Conservation (phyloP, 2,113 vertebrate species). For the Microcebus griseorufus region DNA sequence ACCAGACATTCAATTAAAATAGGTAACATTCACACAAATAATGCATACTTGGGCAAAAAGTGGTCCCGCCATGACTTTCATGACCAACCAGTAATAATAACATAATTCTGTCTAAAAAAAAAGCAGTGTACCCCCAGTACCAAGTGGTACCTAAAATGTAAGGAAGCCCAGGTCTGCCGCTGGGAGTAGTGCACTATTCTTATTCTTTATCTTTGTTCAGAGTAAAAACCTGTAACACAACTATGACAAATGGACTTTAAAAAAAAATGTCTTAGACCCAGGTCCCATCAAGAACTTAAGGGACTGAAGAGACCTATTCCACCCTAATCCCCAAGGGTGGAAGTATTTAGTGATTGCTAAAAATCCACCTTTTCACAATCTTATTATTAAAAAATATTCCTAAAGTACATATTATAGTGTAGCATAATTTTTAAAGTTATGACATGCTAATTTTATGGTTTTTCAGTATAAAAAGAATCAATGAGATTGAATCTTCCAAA, state of each 20-base stretch:
- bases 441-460: background rate
- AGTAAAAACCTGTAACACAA: background rate
- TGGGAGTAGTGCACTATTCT: background rate
- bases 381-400: background rate
- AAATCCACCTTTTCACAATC: background rate
- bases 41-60: background rate
- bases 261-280: background rate
- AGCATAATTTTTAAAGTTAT: background rate
- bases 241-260: background rate
- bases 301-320: background rate
- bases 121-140: background rate
- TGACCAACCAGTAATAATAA: background rate
- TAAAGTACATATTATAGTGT: background rate
- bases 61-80: background rate
- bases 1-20: constrained; percentile 7
- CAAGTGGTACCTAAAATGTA: background rate
- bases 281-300: background rate
- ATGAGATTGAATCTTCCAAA: background rate
- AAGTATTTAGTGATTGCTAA: background rate
- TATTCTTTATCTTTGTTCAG: background rate
- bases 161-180: background rate
- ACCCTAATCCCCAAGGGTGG: background rate
- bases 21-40: background rate
- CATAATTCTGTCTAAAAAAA: background rate
- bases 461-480: constrained; percentile 18